These are phyloP conservation scores for Drosophila pachea DNA, from an alignment of 1,140 invertebrate genomes.

Conservation along the genomic window DNA sequence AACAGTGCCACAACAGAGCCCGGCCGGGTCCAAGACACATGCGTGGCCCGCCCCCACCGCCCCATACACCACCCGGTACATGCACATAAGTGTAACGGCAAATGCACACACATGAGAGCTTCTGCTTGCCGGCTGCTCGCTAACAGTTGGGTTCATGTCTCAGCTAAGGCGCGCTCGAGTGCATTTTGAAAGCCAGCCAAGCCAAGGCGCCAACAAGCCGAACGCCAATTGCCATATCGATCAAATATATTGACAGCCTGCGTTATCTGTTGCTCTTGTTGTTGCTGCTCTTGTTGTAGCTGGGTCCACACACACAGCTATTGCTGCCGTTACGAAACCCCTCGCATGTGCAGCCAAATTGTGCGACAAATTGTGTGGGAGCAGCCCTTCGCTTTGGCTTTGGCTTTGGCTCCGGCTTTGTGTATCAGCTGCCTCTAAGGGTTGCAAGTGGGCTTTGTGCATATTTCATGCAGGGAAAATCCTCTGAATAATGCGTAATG, in stretches of 20 bases:
- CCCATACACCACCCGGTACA: too few relatives aligned
- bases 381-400: not conserved
- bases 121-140: constrained; percentile 24
- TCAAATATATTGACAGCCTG: not conserved
- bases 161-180: constrained; percentile 53
- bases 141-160: constrained; percentile 55
- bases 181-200: constrained; percentile 54
- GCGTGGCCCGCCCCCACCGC: constrained; percentile 10
- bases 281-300: too few relatives aligned
- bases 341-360: constrained; percentile 33
- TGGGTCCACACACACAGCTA: too few relatives aligned
- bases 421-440: not conserved
- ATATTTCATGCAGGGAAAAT: constrained; percentile 24
- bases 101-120: constrained; percentile 50
- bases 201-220: not conserved
- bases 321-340: too few relatives aligned
- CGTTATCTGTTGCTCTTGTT: too few relatives aligned
- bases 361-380: constrained; percentile 43
- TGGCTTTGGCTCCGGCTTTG: not conserved
- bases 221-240: not conserved
- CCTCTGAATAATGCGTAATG: not conserved
- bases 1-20: constrained; percentile 68
- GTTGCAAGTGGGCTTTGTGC: constrained; percentile 32
- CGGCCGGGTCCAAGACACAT: constrained; percentile 26
- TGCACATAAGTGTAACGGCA: constrained; percentile 24